phyloP scores from a whole-genome alignment of 2,113 vertebrate genomes.

The Ctenomys sociabilis region DNA sequence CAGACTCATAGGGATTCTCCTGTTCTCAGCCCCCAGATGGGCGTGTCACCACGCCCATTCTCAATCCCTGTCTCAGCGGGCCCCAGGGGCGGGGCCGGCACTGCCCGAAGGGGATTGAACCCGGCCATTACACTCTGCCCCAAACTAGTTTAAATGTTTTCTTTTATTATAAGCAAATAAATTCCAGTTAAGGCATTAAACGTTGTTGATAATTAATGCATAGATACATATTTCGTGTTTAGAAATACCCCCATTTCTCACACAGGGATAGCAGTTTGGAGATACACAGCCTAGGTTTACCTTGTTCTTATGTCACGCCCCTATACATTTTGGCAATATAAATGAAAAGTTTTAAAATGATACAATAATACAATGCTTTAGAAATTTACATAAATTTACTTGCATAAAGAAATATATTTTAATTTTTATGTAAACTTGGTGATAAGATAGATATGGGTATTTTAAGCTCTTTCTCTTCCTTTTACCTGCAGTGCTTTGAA shows the following conservation, averaged over 20 bases:
- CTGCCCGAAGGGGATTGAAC: too few species aligned
- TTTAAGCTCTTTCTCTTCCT: background rate
- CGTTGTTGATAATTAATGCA: background rate
- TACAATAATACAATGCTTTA: background rate
- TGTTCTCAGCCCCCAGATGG: too few species aligned
- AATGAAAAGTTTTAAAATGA: conserved; percentile 2
- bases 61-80: too few species aligned
- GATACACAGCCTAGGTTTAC: background rate
- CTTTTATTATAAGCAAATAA: background rate
- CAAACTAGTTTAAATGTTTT: background rate
- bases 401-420: background rate
- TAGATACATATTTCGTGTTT: background rate
- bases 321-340: background rate
- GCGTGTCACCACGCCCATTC: too few species aligned
- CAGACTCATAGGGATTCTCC: too few species aligned
- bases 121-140: too few species aligned
- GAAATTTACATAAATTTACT: background rate
- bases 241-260: background rate
- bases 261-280: background rate
- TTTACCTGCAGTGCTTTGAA: conserved; percentile 12
- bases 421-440: background rate
- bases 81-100: too few species aligned
- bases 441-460: background rate
- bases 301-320: background rate
- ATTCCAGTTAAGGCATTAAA: background rate